phyloP scores from a whole-genome alignment of 2,888 invertebrate species.

The Acanthosoma haemorrhoidale region DNA sequence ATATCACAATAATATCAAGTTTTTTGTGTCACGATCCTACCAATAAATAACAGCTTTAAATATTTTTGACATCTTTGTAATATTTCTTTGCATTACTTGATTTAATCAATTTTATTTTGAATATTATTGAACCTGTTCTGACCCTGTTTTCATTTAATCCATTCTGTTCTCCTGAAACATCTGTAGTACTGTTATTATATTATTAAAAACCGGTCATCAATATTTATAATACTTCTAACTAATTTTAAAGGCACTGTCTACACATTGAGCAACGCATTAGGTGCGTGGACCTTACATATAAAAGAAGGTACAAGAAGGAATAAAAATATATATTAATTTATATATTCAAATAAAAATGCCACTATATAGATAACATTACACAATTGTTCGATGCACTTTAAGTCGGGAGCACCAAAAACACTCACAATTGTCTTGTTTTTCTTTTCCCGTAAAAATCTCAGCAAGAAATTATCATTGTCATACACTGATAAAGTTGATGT shows the following conservation, averaged over 20 bases:
- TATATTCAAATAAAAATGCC: conserved; percentile 22
- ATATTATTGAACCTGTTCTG: too few relatives aligned
- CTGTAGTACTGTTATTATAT: not conserved
- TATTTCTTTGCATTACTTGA: too few relatives aligned
- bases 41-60: too few relatives aligned
- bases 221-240: conserved; percentile 22
- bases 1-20: too few relatives aligned
- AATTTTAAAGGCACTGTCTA: conserved; percentile 39
- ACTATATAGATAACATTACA: conserved; percentile 15
- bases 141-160: too few relatives aligned
- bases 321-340: conserved; percentile 24
- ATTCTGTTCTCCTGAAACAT: conserved; percentile 1
- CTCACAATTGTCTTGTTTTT: conserved; percentile 15
- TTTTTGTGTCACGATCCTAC: too few relatives aligned
- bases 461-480: conserved; percentile 33
- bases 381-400: conserved; percentile 26
- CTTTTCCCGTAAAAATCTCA: conserved; percentile 6
- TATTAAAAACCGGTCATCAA: conserved; percentile 25
- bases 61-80: too few relatives aligned
- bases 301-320: conserved; percentile 35
- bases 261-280: conserved; percentile 40
- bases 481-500: conserved; percentile 17
- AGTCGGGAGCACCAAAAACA: conserved; percentile 34
- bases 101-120: too few relatives aligned
- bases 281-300: conserved; percentile 39